Base-by-base conservation (phyloP, 1,140 invertebrate species). In the Drosophila pseudoananassae region DNA sequence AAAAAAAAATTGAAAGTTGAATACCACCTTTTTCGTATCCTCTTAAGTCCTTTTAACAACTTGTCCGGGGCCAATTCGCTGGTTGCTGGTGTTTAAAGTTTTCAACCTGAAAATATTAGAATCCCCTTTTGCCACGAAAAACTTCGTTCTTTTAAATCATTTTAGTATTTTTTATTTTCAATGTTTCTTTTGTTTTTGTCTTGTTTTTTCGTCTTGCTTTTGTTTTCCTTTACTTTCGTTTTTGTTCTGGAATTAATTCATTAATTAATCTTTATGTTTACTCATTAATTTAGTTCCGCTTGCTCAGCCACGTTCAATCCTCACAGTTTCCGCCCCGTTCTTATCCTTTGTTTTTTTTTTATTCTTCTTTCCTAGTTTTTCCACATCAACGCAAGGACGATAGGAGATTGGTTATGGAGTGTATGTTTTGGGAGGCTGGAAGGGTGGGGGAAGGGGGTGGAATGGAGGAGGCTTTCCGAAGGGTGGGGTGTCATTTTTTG, bases 101-200 rank as follows among this genome's bases (percentile, higher is more conserved):
- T 27, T 27, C 5, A 27, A 27, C 25, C 25, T 27, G 4, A 27
- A 36, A 36, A 36, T 1, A 36, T 36, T 36, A 10, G 9, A n/a
- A 12, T 4, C 10, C 33, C 33, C 12, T n/a, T n/a, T 36, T 4
- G 10, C 33, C 10, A 36, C 10, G n/a, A 43, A 43, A 43, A 43
- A 43, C 40, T 14, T 9, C 10, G 2, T 46, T 46, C 31, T 63
- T 43, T 17, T 66, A 27, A 69, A 69, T 69, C 63, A 49, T 69
- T 69, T 69, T 56, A 56, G 63, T 69, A 69, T 68, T 69, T 69
- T 69, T 69, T 69, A 69, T 69, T 69, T 69, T 71, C 68, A 72
- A 71, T 71, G 66, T 51, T 71, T 71, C 36, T 51, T 46, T 49
- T 71, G 66, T 71, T 60, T 50, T 66, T 66, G 31, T 49, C 15